Evolutionary conservation across 2,888 invertebrate genomes (phyloP), one percentile per base, ranked within the genome.

Genomic region (Tetragonula carbonaria): DNA sequence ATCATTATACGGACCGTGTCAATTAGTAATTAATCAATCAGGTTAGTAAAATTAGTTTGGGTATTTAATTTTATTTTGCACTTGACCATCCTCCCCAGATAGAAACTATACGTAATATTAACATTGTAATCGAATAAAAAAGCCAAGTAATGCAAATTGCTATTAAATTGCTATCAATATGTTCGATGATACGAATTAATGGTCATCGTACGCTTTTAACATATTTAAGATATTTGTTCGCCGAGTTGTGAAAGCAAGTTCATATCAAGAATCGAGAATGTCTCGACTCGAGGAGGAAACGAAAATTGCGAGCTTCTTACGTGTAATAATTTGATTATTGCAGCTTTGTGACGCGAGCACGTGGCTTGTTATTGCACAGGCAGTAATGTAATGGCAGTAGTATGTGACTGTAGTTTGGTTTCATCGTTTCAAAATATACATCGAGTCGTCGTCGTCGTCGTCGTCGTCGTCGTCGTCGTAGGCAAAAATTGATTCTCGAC

Each of bases 361-460:
- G 23, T 66, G 65, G 45, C 14, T 4, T 57, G 66, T 45, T 75
- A 21, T 21, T 57, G 23, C 21, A 67, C 57, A 67, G 28, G 45
- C 45, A 23, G 33, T 33, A 33, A 45, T 45, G 57, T 18, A 57
- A 21, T 0, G 18, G 45, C 45, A 8, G 45, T 11, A 45, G 8
- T 5, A n/a, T 13, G n/a, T 57, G 66, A 66, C 6, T 28, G 28
- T 28, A 28, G 57, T 67, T 75, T 75, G 21, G 38, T 66, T 45
- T 57, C 23, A 18, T 21, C 66, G 21, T 75, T 66, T 75, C 66
- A 75, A 55, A 66, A 57, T 75, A 75, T 66, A 66, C 38, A 66
- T 13, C 18, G 74, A 28, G 13, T 33, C 8, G 18, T 13, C 51
- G 21, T 23, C 13, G 11, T 28, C 28, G 28, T 28, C 28, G 28